phyloP scores from a whole-genome alignment of 2,797 vertebrate species.

The Erethizon dorsatum region DNA sequence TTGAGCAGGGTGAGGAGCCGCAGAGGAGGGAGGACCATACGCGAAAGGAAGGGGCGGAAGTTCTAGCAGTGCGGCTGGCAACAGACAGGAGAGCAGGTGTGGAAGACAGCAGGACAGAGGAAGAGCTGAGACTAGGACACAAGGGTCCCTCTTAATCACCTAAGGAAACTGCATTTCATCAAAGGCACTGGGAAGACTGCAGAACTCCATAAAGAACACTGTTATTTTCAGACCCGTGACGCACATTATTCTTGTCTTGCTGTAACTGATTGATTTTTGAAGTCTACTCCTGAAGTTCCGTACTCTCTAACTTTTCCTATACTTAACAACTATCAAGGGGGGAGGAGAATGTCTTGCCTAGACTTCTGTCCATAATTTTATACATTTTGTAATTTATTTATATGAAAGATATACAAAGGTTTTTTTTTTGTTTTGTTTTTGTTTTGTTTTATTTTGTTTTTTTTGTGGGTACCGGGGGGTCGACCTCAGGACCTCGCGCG shows the following conservation, averaged over 20 bases:
- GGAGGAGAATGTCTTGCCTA: not conserved
- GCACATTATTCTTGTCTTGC: not conserved
- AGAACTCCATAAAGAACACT: not conserved
- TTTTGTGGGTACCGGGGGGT: too few relatives aligned
- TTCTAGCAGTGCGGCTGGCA: not conserved
- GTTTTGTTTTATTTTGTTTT: too few relatives aligned
- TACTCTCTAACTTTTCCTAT: not conserved
- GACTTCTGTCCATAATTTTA: not conserved
- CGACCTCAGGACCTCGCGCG: too few relatives aligned
- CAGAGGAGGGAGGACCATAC: rapidly evolving
- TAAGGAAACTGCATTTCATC: not conserved
- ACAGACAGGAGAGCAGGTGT: not conserved
- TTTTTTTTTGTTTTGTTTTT: too few relatives aligned
- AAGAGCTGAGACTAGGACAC: not conserved
- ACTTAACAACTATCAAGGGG: not conserved
- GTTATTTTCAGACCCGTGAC: not conserved
- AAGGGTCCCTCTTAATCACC: not conserved
- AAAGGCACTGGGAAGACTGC: not conserved
- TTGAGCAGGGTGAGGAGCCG: not conserved
- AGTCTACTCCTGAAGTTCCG: not conserved
- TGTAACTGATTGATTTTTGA: not conserved
- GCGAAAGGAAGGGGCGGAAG: not conserved
- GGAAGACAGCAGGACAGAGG: not conserved
- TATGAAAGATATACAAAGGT: not conserved
- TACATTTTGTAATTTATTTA: not conserved